phyloP scores from a whole-genome alignment of 2,797 vertebrate species.

The Iguana delicatissima region DNA sequence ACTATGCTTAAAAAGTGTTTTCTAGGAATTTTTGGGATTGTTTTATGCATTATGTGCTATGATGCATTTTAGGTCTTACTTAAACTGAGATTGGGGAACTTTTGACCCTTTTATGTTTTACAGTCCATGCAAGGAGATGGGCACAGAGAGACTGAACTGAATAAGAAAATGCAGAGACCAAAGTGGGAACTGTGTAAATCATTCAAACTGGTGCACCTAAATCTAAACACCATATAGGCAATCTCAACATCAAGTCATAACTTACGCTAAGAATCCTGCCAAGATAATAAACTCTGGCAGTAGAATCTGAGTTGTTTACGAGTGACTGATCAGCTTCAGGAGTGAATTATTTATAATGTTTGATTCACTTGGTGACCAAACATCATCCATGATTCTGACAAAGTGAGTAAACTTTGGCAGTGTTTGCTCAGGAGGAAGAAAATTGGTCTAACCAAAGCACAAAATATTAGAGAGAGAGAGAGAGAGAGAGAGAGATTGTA shows the following conservation, averaged over 20 bases:
- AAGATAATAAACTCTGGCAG: constrained; percentile 37
- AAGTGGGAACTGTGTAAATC: constrained; percentile 39
- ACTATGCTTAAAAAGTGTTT: no score
- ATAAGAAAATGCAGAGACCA: background rate
- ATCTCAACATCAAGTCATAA: constrained; percentile 36
- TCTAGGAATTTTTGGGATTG: no score
- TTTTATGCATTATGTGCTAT: no score
- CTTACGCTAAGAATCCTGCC: background rate
- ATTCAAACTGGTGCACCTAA: constrained; percentile 26
- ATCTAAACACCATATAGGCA: constrained; percentile 44
- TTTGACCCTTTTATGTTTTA: background rate
- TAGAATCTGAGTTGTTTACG: constrained; percentile 2
- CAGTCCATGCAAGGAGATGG: constrained; percentile 1
- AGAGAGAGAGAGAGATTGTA: background rate
- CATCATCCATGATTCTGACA: constrained; percentile 26
- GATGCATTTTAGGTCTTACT: no score
- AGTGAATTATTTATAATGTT: constrained; percentile 41
- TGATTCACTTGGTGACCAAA: constrained; percentile 15
- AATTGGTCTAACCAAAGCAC: constrained; percentile 13
- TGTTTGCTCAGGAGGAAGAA: constrained; percentile 35
- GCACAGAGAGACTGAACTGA: constrained; percentile 7
- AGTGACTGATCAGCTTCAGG: background rate
- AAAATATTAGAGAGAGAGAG: background rate
- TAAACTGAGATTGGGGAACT: no score
- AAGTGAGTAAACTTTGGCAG: constrained; percentile 37